A percentile compares a stretch with the other conserved stretches of the same genome.
Evolutionary conservation across 2,113 vertebrate species (phyloP).

Genomic region (Lontra canadensis): DNA sequence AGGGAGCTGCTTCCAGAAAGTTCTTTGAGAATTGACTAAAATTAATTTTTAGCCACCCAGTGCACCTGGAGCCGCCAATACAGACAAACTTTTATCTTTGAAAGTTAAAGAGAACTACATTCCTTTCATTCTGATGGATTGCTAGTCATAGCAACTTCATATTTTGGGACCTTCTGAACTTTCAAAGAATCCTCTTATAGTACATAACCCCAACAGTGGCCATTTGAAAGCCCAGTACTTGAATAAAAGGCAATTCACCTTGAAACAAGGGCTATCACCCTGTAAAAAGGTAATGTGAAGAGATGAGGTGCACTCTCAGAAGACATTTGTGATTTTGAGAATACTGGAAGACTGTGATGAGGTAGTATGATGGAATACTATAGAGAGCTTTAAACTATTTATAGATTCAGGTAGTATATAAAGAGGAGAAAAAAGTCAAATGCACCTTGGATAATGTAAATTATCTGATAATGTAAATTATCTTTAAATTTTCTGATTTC

Average conservation of each 20-base stretch:
- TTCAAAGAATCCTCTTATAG: background rate
- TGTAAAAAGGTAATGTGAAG: background rate
- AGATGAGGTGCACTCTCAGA: background rate
- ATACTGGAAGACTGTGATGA: background rate
- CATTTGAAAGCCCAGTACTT: background rate
- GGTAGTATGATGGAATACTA: background rate
- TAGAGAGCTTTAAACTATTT: background rate
- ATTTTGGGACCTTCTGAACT: background rate
- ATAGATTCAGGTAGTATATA: background rate
- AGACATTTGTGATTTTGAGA: background rate
- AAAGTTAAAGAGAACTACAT: background rate
- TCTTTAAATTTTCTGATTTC: background rate
- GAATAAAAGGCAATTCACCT: conserved; percentile 37
- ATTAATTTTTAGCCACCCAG: background rate
- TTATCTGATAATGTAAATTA: too few species aligned
- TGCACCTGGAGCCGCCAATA: background rate
- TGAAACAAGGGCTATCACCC: conserved; percentile 5
- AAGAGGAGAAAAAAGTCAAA: background rate
- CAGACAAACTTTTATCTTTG: background rate
- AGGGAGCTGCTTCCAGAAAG: background rate
- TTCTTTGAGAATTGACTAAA: background rate
- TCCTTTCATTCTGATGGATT: background rate
- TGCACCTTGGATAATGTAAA: background rate
- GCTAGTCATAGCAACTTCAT: background rate
- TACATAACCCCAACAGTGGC: rapidly evolving